These are phyloP conservation scores for Mallotus villosus DNA, from an alignment of 2,797 vertebrate species.

Conservation along the genomic window DNA sequence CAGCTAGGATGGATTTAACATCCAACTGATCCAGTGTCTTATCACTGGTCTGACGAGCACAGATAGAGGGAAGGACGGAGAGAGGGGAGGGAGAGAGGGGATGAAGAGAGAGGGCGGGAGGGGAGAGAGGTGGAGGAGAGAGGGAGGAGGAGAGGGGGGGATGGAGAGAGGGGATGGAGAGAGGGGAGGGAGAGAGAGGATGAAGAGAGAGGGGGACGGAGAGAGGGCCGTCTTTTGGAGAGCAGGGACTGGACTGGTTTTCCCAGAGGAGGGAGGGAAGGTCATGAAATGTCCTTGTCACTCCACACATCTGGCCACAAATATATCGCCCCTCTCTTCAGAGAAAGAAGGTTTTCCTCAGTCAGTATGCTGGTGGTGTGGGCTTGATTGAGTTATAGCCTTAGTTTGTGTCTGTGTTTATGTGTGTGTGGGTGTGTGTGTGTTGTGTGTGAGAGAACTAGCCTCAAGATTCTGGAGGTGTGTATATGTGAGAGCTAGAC, in stretches of 20 bases:
- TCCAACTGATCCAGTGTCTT: too few species aligned
- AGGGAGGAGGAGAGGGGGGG: neutral
- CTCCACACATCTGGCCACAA: constrained; percentile 1
- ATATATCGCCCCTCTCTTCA: constrained; percentile 1
- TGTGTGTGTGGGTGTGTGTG: neutral
- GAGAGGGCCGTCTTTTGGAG: neutral
- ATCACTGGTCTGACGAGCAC: neutral
- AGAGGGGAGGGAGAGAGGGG: constrained; percentile 40
- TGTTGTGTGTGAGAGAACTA: too few species aligned
- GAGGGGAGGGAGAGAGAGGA: neutral
- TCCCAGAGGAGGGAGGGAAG: neutral
- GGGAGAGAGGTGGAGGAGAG: neutral
- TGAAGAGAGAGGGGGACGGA: neutral
- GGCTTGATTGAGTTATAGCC: too few species aligned
- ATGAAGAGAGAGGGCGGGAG: constrained; percentile 38
- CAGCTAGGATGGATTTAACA: too few species aligned
- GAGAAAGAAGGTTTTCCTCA: neutral
- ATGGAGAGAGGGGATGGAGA: neutral
- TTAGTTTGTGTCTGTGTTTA: neutral
- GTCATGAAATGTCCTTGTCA: neutral
- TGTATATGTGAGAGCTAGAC: too few species aligned
- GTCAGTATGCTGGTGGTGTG: neutral
- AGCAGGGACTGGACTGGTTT: neutral
- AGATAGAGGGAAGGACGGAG: constrained; percentile 17
- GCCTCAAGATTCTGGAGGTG: too few species aligned